Base-by-base conservation (phyloP, 2,797 vertebrate genomes). In the Crenuchus spilurus region DNA sequence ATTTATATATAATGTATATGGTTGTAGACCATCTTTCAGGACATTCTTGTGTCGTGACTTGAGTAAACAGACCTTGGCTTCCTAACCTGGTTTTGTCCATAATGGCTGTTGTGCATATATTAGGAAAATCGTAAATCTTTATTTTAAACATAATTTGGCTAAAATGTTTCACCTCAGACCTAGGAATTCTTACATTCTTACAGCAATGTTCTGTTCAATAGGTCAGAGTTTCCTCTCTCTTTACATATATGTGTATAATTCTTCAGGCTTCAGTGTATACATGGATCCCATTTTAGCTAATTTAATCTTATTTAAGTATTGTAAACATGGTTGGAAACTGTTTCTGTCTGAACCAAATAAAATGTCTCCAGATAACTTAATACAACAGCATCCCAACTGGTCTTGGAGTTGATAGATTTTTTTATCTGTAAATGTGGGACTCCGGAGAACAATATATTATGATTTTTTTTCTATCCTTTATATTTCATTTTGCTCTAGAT, bases 361-460 rank as follows among this genome's bases (percentile, higher is more conserved):
- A 85, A 82, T 88, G 81, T 85, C 87, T 82, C 87, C 88, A 89
- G 85, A 80, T n/a, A n/a, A 85, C 86, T 88, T 91, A 89, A 85
- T 83, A 85, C 89, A 92, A 89, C 88, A 88, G 91, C 91, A 85
- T 87, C 91, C 89, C 91, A 93, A 91, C 92, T 85, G 73, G 92
- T 93, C 88, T 93, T 92, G 93, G 92, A 92, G 87, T 91, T 92
- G 91, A 93, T 93, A 94, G 91, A 93, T 92, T 92, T 81, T 88
- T 86, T 90, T 92, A 81, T 92, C 89, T 94, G 93, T 95, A 95
- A 93, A 94, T 94, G 93, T 95, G 92, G 92, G 92, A 88, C 92
- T 94, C 88, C 78, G 90, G 92, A 94, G 90, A 92, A 91, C 88
- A 92, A 87, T 90, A 90, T 93, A 93, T 90, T 89, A 88, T 89